Evolutionary conservation across 2,113 vertebrate species (phyloP), one percentile per base, ranked within the genome.

Genomic region (Callipepla squamata): DNA sequence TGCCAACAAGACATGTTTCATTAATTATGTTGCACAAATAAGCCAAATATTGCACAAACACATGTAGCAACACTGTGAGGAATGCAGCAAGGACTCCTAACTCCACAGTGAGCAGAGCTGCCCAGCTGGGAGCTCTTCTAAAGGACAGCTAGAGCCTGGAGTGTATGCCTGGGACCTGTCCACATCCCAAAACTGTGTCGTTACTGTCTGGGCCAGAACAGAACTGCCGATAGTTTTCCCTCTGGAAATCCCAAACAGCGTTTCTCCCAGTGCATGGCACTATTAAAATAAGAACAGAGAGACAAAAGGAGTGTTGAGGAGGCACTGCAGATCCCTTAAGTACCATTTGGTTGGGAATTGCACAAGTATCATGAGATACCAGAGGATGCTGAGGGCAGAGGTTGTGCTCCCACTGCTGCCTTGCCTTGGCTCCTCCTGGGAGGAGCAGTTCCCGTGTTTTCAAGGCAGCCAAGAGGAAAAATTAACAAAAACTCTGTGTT

Each of bases 11-110:
- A 92, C 85, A 70, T 48, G 61, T 90, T 96, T 85, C 89, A 92
- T 96, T 94, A 83, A 95, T 96, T 94, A 91, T 7, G 30, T 96
- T 87, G 82, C 93, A 96, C 96, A 96, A 94, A 95, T 91, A 95
- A 96, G 85, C 62, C 87, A 96, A 96, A 96, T 94, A 93, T 94
- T 96, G 91, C 95, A 95, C 95, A 94, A 93, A 21, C 34, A 79
- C 76, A 89, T 76, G 94, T 73, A 80, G 90, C 78, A 93, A 17
- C 40, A 19, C 26, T 6, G 16, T 78, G 87, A 91, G 91, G 91
- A 94, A 95, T 91, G 85, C 91, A 89, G 58, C 40, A 17, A 51
- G 76, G 75, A 32, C 68, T 57, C 47, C 34, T 44, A 68, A 72
- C 76, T 77, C 62, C 61, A 65, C 76, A 38, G 11, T 9, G 74